Percentiles rank a stretch among this genome's conserved stretches.
Evolutionary conservation across 2,888 invertebrate species (phyloP).

Genomic region (Allophyes oxyacanthae): DNA sequence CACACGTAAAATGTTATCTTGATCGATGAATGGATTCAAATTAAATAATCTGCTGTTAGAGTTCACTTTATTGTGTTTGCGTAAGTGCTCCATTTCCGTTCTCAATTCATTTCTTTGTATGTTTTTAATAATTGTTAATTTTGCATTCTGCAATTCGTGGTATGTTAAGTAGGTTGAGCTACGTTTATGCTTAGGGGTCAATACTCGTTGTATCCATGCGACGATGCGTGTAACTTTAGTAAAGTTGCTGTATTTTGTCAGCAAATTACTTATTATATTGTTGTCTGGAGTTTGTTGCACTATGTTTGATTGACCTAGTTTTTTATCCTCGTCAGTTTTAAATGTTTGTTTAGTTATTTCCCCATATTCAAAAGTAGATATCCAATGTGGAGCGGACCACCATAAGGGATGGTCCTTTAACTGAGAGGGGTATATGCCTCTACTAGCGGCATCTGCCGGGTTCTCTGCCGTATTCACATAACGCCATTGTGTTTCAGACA

Average conservation of each 20-base stretch:
- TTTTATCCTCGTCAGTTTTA: too few relatives aligned
- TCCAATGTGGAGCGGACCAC: conserved; percentile 5
- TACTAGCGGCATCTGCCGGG: conserved; percentile 9
- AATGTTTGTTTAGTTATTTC: too few relatives aligned
- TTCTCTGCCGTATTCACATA: conserved; percentile 5
- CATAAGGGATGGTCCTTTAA: conserved; percentile 5
- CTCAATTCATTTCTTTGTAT: too few relatives aligned
- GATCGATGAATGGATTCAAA: not conserved
- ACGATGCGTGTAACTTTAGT: not conserved
- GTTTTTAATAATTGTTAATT: not conserved
- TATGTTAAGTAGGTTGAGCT: not conserved
- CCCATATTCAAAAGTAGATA: not conserved
- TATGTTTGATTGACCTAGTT: too few relatives aligned
- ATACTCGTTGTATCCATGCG: not conserved
- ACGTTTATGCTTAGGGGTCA: not conserved
- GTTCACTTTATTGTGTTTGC: too few relatives aligned
- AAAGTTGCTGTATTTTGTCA: not conserved
- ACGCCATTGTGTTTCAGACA: not conserved
- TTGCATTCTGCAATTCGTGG: not conserved
- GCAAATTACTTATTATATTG: too few relatives aligned
- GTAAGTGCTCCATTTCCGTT: too few relatives aligned
- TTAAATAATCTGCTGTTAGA: not conserved
- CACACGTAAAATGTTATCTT: not conserved
- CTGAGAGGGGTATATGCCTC: not conserved
- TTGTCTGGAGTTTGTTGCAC: too few relatives aligned